phyloP scores from a whole-genome alignment of 1,140 invertebrate species.

The Drosophila fuyamai region DNA sequence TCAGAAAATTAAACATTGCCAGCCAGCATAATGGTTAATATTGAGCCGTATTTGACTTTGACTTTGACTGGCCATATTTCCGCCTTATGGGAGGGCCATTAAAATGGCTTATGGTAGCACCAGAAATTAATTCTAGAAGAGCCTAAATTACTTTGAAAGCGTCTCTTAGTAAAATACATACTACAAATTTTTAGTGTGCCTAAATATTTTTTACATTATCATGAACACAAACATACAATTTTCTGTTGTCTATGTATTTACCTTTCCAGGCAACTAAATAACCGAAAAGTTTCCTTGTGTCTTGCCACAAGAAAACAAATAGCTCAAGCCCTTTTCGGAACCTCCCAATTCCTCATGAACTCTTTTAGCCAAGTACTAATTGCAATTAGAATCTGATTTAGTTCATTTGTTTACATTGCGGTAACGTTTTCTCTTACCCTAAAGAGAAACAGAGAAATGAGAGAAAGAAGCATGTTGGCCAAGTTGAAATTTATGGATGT shows the following conservation, averaged over 20 bases:
- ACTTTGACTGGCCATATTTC: slow-evolving; percentile 51
- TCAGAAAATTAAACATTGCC: slow-evolving; percentile 70
- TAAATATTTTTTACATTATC: not conserved
- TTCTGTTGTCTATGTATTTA: slow-evolving; percentile 61
- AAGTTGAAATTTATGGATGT: slow-evolving; percentile 67
- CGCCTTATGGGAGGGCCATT: slow-evolving; percentile 65
- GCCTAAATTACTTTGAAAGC: not conserved
- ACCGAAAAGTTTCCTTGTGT: slow-evolving; percentile 42
- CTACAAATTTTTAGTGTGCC: not conserved
- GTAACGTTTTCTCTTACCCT: slow-evolving; percentile 20
- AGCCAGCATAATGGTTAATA: slow-evolving; percentile 61
- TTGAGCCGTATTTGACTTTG: slow-evolving; percentile 52
- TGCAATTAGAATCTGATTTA: slow-evolving; percentile 76
- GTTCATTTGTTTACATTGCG: slow-evolving; percentile 77
- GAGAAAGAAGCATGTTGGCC: slow-evolving; percentile 43
- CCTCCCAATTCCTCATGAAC: slow-evolving; percentile 25
- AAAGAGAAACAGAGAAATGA: not conserved
- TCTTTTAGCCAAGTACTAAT: slow-evolving; percentile 45
- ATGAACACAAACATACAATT: not conserved
- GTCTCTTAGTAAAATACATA: not conserved
- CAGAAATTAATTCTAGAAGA: slow-evolving; percentile 45
- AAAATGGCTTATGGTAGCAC: slow-evolving; percentile 50
- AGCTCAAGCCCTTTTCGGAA: slow-evolving; percentile 21
- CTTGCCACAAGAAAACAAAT: slow-evolving; percentile 63
- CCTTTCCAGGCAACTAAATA: slow-evolving; percentile 25